Conservation (phyloP, 2,113 vertebrate species). For the Mixornis gularis region DNA sequence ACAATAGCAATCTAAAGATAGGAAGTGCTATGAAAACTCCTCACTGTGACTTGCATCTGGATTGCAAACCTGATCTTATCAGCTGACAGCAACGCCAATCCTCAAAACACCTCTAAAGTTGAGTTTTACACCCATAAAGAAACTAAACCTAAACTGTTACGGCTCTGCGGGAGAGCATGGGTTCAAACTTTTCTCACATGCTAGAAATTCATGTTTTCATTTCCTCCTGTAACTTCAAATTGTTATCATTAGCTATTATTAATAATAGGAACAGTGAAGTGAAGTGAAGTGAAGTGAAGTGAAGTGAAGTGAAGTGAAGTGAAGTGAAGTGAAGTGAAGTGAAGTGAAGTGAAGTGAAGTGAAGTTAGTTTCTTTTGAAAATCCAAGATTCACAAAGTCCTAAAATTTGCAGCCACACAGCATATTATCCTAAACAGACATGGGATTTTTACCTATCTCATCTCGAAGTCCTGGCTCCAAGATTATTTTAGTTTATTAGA, state of each 20-base stretch:
- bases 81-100: fast-evolving
- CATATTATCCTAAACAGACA: not conserved
- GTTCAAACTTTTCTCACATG: not conserved
- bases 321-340: not conserved
- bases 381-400: not conserved
- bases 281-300: not conserved
- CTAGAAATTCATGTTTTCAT: not conserved
- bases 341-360: not conserved
- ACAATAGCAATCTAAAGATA: not conserved
- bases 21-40: not conserved
- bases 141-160: not conserved
- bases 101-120: not conserved
- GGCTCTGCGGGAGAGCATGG: not conserved
- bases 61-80: not conserved
- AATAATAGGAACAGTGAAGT: not conserved
- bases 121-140: not conserved
- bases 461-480: not conserved
- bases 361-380: not conserved
- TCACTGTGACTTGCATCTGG: not conserved
- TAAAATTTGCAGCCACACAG: not conserved
- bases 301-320: not conserved
- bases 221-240: not conserved
- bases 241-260: not conserved
- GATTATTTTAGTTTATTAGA: not conserved
- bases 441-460: not conserved